phyloP scores from a whole-genome alignment of 1,140 invertebrate genomes.

The Phortica variegata region DNA sequence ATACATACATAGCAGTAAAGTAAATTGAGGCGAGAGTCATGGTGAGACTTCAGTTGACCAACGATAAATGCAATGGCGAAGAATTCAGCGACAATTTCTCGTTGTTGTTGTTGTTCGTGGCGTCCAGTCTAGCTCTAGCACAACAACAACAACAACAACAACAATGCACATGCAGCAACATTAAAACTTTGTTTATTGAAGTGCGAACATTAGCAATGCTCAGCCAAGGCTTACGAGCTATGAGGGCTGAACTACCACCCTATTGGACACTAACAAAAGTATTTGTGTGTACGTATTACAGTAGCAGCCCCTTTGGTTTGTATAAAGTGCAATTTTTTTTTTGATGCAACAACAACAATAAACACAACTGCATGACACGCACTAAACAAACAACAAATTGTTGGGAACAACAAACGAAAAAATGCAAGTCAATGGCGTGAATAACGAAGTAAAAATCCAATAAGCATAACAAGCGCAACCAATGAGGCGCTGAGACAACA shows the following conservation, averaged over 20 bases:
- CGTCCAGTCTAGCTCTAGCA: not conserved
- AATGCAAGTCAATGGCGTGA: no score
- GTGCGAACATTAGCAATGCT: conserved; percentile 31
- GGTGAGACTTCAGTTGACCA: no score
- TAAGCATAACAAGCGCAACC: no score
- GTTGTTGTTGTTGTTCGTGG: conserved; percentile 14
- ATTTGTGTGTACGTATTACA: no score
- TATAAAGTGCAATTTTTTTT: no score
- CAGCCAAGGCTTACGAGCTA: conserved; percentile 11
- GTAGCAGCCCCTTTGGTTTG: no score
- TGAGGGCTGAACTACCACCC: not conserved
- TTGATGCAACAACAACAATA: conserved; percentile 7
- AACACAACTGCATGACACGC: conserved; percentile 2
- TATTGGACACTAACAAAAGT: no score
- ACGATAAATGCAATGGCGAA: conserved; percentile 30
- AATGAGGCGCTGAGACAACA: no score
- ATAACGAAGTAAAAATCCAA: no score
- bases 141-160: not conserved
- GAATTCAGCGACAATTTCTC: not conserved
- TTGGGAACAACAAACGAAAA: no score
- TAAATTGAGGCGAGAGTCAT: conserved; percentile 9
- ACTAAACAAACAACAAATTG: no score
- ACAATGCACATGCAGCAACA: not conserved
- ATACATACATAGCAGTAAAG: conserved; percentile 9
- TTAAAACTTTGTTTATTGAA: conserved; percentile 26